These are phyloP conservation scores for Drosophila neocordata DNA, from an alignment of 1,140 invertebrate species.

Conservation along the genomic window DNA sequence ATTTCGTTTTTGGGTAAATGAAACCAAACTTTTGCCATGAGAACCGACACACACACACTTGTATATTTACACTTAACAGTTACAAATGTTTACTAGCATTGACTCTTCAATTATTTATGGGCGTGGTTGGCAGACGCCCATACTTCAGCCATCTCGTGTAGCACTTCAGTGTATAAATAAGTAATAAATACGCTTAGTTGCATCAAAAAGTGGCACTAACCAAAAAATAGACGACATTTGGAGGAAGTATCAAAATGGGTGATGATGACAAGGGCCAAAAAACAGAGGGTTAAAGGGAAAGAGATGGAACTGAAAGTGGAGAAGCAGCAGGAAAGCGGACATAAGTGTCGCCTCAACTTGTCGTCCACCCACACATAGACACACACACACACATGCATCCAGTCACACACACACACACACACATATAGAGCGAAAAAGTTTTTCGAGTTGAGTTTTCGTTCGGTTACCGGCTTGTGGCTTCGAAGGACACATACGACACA, in stretches of 20 bases:
- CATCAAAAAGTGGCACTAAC: slow-evolving; percentile 74
- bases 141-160: slow-evolving; percentile 40
- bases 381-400: slow-evolving; percentile 28
- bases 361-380: slow-evolving; percentile 51
- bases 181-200: slow-evolving; percentile 80
- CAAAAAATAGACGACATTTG: slow-evolving; percentile 69
- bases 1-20: slow-evolving; percentile 1
- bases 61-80: slow-evolving; percentile 36
- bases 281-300: slow-evolving; percentile 5
- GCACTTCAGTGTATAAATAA: slow-evolving; percentile 72
- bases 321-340: slow-evolving; percentile 31
- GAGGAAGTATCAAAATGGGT: slow-evolving; percentile 57
- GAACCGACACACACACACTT: neutral
- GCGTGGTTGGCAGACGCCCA: slow-evolving; percentile 40
- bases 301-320: neutral
- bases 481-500: slow-evolving; percentile 58
- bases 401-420: slow-evolving; percentile 19
- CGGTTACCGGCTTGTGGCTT: slow-evolving; percentile 77
- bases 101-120: slow-evolving; percentile 66
- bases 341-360: slow-evolving; percentile 53
- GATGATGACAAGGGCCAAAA: slow-evolving; percentile 18
- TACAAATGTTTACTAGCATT: slow-evolving; percentile 54
- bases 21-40: slow-evolving; percentile 2
- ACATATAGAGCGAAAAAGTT: slow-evolving; percentile 48
- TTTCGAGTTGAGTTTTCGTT: slow-evolving; percentile 78